A percentile compares a stretch with the other conserved stretches of the same genome.
Conservation (phyloP, 2,113 vertebrate species). For the Microtus montanus region DNA sequence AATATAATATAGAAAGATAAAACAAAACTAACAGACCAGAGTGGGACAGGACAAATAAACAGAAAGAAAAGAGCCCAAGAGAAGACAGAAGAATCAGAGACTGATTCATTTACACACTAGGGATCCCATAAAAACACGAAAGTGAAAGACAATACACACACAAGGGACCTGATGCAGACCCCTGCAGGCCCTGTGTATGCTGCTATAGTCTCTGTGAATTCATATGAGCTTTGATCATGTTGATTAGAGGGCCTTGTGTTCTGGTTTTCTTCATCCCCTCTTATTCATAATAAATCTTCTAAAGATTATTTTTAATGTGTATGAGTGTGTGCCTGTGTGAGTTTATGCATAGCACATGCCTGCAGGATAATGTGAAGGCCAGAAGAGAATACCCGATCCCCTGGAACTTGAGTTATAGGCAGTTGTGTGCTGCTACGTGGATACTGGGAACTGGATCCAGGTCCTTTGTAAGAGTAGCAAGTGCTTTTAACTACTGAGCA, state of each 20-base stretch:
- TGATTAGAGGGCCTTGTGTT: not conserved
- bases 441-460: not conserved
- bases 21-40: not conserved
- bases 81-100: not conserved
- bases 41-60: no score
- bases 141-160: no score
- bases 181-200: not conserved
- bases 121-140: not conserved
- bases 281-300: not conserved
- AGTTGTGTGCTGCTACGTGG: no score
- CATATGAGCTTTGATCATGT: not conserved
- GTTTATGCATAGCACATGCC: no score
- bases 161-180: no score
- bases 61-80: not conserved
- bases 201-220: not conserved
- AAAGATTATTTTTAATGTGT: not conserved
- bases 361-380: no score
- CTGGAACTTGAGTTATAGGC: not conserved
- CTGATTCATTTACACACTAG: not conserved
- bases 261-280: not conserved
- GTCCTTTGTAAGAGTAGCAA: not conserved
- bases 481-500: not conserved
- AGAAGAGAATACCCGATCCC: not conserved
- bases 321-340: no score
- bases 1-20: not conserved